Percentiles rank a stretch among this genome's conserved stretches.
Evolutionary conservation across 1,140 invertebrate genomes (phyloP).

Genomic region (Phthorimaea operculella): DNA sequence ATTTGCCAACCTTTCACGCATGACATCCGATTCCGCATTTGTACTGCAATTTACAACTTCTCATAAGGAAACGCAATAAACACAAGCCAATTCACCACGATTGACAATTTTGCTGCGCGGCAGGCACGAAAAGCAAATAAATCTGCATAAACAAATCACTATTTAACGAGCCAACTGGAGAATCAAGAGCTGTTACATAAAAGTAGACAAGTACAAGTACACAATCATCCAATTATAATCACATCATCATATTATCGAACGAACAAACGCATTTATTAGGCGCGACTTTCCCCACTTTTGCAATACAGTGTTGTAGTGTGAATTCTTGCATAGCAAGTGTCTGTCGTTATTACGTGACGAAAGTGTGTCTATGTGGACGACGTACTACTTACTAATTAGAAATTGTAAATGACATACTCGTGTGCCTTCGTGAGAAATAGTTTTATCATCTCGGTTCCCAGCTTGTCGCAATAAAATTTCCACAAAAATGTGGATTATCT

Average conservation of each 20-base stretch:
- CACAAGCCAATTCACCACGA: slow-evolving; percentile 2
- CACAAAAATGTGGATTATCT: no score
- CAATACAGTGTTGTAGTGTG: not conserved
- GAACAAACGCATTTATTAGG: slow-evolving; percentile 12
- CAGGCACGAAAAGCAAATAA: not conserved
- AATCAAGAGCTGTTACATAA: slow-evolving; percentile 10
- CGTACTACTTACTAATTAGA: no score
- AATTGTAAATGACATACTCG: no score
- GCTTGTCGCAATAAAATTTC: no score
- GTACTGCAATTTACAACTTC: no score
- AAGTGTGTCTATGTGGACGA: no score
- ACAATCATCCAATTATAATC: slow-evolving; percentile 28
- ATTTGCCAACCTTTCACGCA: not conserved
- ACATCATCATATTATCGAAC: slow-evolving; percentile 16
- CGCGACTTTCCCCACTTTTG: slow-evolving; percentile 24
- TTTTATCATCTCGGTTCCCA: no score
- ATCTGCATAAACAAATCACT: slow-evolving; percentile 1
- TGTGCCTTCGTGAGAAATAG: no score
- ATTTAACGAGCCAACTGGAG: not conserved
- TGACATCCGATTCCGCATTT: no score
- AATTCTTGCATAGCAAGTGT: slow-evolving; percentile 2
- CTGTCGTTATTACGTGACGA: no score
- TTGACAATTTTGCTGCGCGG: not conserved
- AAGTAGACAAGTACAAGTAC: slow-evolving; percentile 12
- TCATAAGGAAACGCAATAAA: no score